Evolutionary conservation across 2,888 invertebrate genomes (phyloP), one percentile per base, ranked within the genome.

Genomic region (Ceraclea dissimilis): DNA sequence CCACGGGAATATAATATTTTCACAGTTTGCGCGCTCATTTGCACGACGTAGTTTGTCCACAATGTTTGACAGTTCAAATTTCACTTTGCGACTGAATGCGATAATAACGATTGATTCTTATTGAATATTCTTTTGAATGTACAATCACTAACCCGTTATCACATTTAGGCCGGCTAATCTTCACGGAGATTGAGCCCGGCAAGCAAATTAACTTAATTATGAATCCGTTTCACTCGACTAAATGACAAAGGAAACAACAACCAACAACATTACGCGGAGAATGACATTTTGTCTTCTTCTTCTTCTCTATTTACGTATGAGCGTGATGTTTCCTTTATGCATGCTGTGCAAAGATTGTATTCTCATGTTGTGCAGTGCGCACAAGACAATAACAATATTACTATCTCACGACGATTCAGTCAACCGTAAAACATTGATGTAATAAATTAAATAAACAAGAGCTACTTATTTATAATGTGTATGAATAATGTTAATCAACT

Each of bases 151-250:
- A 39, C 13, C 13, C 13, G 13, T 58, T 54, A 54, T 58, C 54
- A 22, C 47, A 44, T 64, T 65, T 65, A 69, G 69, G 72, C 76
- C 72, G 76, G 78, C 74, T 79, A 80, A 80, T 77, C 79, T 80
- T 68, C 78, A 71, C 79, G 78, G 79, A 79, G 77, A 79, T 75
- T 76, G 77, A 79, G 78, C 69, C 50, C 75, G 72, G 69, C 69
- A 66, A 67, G 63, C 60, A 60, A 55, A 54, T 52, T 61, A 61
- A 63, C 61, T 49, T 50, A 49, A 51, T 59, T 56, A 48, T 59
- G 51, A 57, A 43, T 31, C 52, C 52, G 20, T 56, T 49, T 48
- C 49, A 21, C 54, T 49, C 34, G 19, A 18, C n/a, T 34, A 43
- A 39, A 57, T 54, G 48, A 54, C 51, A 51, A 56, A 55, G 49